Conservation (phyloP, 1,140 invertebrate species). For the Drosophila navojoa region DNA sequence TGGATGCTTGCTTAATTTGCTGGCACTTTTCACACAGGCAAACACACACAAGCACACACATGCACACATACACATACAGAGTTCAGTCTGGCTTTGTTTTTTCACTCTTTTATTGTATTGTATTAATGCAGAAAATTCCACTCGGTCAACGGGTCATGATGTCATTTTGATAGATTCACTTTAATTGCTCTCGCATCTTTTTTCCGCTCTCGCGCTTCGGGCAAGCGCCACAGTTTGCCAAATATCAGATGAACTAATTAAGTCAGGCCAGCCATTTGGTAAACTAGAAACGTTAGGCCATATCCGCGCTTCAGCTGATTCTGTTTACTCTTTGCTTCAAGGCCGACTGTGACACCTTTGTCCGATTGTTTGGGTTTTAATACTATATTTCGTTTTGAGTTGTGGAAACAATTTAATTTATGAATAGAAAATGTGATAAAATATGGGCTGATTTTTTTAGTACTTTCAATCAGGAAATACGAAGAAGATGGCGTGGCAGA, state of each 20-base stretch:
- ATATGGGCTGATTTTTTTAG: no score
- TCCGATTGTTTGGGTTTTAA: no score
- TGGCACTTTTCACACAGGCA: slow-evolving; percentile 38
- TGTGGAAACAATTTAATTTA: no score
- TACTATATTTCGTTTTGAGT: no score
- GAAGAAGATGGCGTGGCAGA: no score
- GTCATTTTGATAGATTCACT: slow-evolving; percentile 74
- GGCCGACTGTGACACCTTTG: no score
- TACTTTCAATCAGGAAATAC: no score
- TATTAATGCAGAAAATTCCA: slow-evolving; percentile 51
- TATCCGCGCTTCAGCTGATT: neutral
- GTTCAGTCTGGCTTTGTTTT: slow-evolving; percentile 1
- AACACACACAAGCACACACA: slow-evolving; percentile 6
- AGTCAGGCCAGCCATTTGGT: neutral
- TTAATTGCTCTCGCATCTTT: slow-evolving; percentile 60
- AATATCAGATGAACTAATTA: slow-evolving; percentile 8
- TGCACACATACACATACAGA: neutral
- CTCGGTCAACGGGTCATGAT: slow-evolving; percentile 78
- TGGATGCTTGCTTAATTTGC: slow-evolving; percentile 56
- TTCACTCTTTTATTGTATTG: slow-evolving; percentile 47
- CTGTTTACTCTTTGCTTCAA: no score
- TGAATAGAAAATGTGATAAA: no score
- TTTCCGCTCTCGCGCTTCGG: neutral
- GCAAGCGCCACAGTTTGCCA: slow-evolving; percentile 15
- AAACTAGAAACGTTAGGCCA: neutral